Conservation (phyloP, 2,888 invertebrate species). For the Neoitamus cyanurus region DNA sequence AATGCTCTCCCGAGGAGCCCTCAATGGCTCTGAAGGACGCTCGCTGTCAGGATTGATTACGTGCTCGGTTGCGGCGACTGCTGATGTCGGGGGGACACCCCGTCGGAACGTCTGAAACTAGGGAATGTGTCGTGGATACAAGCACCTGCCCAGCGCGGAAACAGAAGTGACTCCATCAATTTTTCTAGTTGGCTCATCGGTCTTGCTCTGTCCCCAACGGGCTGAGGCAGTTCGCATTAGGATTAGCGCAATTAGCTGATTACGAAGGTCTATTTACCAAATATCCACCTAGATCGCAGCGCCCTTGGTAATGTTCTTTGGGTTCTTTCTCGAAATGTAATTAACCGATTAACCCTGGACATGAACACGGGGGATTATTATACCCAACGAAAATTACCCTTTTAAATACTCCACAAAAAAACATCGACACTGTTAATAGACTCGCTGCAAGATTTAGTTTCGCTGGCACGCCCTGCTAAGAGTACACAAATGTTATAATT, state of each 20-base stretch:
- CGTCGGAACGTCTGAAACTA: background rate
- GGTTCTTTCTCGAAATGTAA: background rate
- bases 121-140: background rate
- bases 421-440: no score
- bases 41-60: constrained; percentile 12
- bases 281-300: background rate
- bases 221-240: background rate
- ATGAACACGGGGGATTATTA: background rate
- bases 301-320: background rate
- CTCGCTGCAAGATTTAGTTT: no score
- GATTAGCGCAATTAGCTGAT: background rate
- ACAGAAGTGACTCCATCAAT: background rate
- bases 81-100: background rate
- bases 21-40: background rate
- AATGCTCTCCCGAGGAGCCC: constrained; percentile 6
- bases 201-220: background rate
- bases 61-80: background rate
- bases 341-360: background rate
- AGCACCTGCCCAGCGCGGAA: background rate
- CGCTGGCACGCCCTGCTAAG: no score
- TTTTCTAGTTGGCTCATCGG: background rate
- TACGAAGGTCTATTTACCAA: background rate
- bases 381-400: background rate
- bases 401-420: no score
- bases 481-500: no score